A percentile compares a stretch with the other conserved stretches of the same genome.
These are phyloP conservation scores for Teinopalpus imperialis DNA, from an alignment of 2,888 invertebrate species.

Conservation along the genomic window DNA sequence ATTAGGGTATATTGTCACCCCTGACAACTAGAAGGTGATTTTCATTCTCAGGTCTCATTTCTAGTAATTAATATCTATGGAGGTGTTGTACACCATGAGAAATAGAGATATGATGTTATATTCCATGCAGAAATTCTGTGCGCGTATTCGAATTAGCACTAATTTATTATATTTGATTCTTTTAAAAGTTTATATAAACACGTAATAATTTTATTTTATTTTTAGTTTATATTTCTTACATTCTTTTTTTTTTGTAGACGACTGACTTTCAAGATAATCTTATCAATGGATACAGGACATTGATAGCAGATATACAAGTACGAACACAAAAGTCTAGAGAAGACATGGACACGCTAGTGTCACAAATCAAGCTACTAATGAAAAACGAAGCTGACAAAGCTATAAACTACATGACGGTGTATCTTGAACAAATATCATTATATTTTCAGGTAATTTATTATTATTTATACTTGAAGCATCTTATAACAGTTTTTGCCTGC, in stretches of 20 bases:
- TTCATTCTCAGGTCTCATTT: too few relatives aligned
- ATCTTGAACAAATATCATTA: conserved; percentile 72
- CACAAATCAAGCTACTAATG: conserved; percentile 75
- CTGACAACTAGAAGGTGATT: too few relatives aligned
- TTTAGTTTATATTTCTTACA: neutral
- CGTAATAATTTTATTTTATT: neutral
- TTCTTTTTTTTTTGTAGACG: conserved; percentile 58
- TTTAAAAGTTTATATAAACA: too few relatives aligned
- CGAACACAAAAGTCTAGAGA: conserved; percentile 73
- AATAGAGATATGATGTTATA: too few relatives aligned
- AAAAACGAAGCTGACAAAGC: conserved; percentile 77
- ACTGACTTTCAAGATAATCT: conserved; percentile 75
- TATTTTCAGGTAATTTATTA: conserved; percentile 64
- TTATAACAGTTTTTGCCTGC: too few relatives aligned
- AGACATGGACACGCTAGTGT: conserved; percentile 75
- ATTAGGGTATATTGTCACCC: too few relatives aligned
- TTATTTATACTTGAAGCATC: too few relatives aligned
- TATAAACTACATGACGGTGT: conserved; percentile 76
- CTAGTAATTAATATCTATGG: too few relatives aligned
- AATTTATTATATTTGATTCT: too few relatives aligned
- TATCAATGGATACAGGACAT: conserved; percentile 72
- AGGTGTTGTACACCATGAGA: too few relatives aligned
- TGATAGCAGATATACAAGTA: conserved; percentile 73
- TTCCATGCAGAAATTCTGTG: too few relatives aligned
- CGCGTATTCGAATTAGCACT: too few relatives aligned